These are phyloP conservation scores for Amiota communis DNA, from an alignment of 2,888 invertebrate species.

Conservation along the genomic window DNA sequence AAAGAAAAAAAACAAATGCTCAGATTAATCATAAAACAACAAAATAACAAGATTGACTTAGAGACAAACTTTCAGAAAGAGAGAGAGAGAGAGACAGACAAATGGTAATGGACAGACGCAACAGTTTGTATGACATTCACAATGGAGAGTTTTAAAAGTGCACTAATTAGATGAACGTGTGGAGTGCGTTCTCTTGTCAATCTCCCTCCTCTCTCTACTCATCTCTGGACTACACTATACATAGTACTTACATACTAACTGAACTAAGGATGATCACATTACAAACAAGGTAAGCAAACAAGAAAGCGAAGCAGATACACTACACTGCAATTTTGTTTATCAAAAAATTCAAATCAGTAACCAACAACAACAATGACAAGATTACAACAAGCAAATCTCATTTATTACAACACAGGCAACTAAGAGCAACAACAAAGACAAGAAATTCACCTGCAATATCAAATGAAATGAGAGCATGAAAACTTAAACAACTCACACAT, in stretches of 20 bases:
- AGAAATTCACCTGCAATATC: constrained; percentile 27
- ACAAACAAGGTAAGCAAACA: neutral
- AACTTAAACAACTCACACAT: neutral
- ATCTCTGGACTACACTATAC: neutral
- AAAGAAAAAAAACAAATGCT: neutral
- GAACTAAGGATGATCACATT: neutral
- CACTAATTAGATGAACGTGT: constrained; percentile 63
- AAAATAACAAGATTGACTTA: neutral
- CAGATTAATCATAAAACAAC: constrained; percentile 19
- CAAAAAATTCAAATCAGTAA: constrained; percentile 57
- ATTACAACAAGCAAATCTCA: constrained; percentile 35
- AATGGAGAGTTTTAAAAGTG: constrained; percentile 50
- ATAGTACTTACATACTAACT: no score
- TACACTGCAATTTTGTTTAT: constrained; percentile 51
- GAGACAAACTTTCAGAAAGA: neutral
- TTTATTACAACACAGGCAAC: constrained; percentile 19
- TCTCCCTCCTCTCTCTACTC: neutral
- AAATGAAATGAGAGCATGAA: neutral
- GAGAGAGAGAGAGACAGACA: neutral
- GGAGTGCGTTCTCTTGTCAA: constrained; percentile 59
- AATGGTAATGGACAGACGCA: neutral
- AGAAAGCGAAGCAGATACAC: neutral
- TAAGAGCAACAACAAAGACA: constrained; percentile 22
- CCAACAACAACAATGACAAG: constrained; percentile 39
- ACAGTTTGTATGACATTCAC: constrained; percentile 11